Evolutionary conservation across 2,888 invertebrate species (phyloP).

Genomic region (Brachypalpus laphriformis): DNA sequence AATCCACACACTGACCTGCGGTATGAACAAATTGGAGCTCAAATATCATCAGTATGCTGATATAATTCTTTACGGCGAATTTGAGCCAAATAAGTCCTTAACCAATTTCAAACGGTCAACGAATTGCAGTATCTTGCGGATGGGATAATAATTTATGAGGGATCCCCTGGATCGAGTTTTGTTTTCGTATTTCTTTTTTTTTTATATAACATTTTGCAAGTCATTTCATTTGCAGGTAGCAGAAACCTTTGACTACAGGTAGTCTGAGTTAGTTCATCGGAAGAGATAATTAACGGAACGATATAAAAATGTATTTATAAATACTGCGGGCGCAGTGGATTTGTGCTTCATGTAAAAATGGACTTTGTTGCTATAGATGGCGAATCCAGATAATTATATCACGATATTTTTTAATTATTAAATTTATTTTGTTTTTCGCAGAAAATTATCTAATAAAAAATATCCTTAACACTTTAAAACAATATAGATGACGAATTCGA

Average conservation of each 20-base stretch:
- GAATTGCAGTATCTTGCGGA: slow-evolving; percentile 36
- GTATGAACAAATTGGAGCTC: slow-evolving; percentile 67
- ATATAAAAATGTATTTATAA: slow-evolving; percentile 2
- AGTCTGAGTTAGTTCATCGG: slow-evolving; percentile 42
- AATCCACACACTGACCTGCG: slow-evolving; percentile 55
- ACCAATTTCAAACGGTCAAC: slow-evolving; percentile 50
- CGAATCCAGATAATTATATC: no score
- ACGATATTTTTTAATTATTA: no score
- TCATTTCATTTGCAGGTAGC: slow-evolving; percentile 57
- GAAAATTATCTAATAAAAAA: no score
- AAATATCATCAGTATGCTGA: slow-evolving; percentile 59
- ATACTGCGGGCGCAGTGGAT: no score
- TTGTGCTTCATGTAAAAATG: no score
- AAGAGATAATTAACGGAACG: slow-evolving; percentile 49
- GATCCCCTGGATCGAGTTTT: slow-evolving; percentile 31
- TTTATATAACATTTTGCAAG: slow-evolving; percentile 12
- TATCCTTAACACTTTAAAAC: no score
- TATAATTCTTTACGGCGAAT: slow-evolving; percentile 59
- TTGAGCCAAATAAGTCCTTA: slow-evolving; percentile 37
- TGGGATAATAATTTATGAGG: slow-evolving; percentile 62
- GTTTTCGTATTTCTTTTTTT: background rate
- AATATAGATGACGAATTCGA: no score
- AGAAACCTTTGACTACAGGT: slow-evolving; percentile 10
- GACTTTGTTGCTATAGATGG: no score
- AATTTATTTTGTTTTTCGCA: no score